Percentiles rank a stretch among this genome's conserved stretches.
Evolutionary conservation across 2,888 invertebrate genomes (phyloP).

Genomic region (Diaphora mendica): DNA sequence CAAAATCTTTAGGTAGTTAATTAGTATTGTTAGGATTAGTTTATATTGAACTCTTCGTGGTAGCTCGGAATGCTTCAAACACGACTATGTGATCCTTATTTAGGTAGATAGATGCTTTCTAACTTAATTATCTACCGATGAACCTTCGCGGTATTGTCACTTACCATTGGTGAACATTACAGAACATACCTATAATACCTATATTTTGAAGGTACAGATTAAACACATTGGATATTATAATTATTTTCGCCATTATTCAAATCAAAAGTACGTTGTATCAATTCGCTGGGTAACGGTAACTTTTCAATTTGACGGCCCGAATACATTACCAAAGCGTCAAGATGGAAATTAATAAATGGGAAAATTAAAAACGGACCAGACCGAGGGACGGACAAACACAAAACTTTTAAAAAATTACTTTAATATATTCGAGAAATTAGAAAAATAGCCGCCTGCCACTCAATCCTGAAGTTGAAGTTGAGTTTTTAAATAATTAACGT

Average conservation of each 20-base stretch:
- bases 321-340: conserved; percentile 63
- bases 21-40: too few relatives aligned
- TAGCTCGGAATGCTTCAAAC: background rate
- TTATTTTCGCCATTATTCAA: conserved; percentile 60
- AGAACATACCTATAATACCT: too few relatives aligned
- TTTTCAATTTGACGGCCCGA: conserved; percentile 63
- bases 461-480: conserved; percentile 45
- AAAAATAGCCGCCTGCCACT: conserved; percentile 39
- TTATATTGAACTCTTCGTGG: too few relatives aligned
- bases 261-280: conserved; percentile 55
- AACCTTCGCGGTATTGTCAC: background rate
- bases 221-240: conserved; percentile 41
- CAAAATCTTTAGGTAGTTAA: too few relatives aligned
- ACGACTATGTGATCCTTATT: background rate
- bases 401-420: conserved; percentile 49
- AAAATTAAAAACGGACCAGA: conserved; percentile 58
- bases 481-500: conserved; percentile 67
- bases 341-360: conserved; percentile 67
- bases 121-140: background rate
- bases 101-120: background rate
- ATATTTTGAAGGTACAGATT: background rate
- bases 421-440: conserved; percentile 48
- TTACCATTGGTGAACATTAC: too few relatives aligned
- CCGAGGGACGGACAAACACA: conserved; percentile 49
- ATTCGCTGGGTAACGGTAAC: conserved; percentile 53